Evolutionary conservation across 2,888 invertebrate genomes (phyloP).

Genomic region (Horisme vitalbata): DNA sequence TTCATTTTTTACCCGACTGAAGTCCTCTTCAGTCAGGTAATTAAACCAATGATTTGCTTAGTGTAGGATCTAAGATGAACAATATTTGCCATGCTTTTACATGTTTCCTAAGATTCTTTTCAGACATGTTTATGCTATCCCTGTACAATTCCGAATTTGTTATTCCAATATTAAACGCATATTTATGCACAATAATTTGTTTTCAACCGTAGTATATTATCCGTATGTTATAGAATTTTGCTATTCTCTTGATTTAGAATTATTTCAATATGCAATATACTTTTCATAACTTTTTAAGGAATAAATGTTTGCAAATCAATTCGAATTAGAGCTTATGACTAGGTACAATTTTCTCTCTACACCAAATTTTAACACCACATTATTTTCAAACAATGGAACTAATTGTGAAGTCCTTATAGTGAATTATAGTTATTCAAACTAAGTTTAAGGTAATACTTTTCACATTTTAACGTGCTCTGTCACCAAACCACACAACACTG

Average conservation of each 20-base stretch:
- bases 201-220: background rate
- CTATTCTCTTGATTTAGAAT: background rate
- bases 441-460: constrained; percentile 30
- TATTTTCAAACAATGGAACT: constrained; percentile 23
- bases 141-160: constrained; percentile 83
- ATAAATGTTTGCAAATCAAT: constrained; percentile 57
- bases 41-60: constrained; percentile 39
- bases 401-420: constrained; percentile 13
- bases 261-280: constrained; percentile 42
- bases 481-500: constrained; percentile 31
- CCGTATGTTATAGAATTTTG: constrained; percentile 1
- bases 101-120: constrained; percentile 29
- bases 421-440: constrained; percentile 27
- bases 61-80: constrained; percentile 3
- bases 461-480: constrained; percentile 29
- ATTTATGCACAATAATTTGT: constrained; percentile 23
- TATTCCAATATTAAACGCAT: constrained; percentile 25
- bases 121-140: constrained; percentile 61
- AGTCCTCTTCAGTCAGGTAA: too few relatives aligned
- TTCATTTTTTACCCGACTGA: constrained; percentile 48
- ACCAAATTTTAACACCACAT: constrained; percentile 33
- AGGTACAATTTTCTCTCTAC: constrained; percentile 75
- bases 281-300: constrained; percentile 53
- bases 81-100: constrained; percentile 33
- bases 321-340: constrained; percentile 79